Base-by-base conservation (phyloP, 2,888 invertebrate species). In the Ellobium chinense region DNA sequence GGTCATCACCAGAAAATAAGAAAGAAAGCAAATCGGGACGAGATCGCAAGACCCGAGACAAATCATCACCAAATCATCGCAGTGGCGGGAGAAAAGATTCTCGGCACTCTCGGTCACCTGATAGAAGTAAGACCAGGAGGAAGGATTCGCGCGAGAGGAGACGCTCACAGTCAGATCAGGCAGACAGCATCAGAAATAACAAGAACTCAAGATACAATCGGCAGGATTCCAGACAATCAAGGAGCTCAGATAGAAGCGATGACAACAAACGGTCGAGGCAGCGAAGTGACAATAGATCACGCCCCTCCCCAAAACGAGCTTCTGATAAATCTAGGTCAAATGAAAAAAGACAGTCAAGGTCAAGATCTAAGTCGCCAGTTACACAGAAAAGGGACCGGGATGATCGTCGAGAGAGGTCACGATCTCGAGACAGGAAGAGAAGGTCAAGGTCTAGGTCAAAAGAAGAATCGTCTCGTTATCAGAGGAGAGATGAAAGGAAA, bases 401-500 rank as follows among this genome's bases (percentile, higher is more conserved):
- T 0, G 74, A 74, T 29, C 70, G 37, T 18, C 54, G 54, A 36
- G 74, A 79, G 66, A 77, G 78, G 69, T 85, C 85, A 56, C 37
- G 80, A 4, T 81, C 81, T 9, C 66, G 73, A 34, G 78, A 77
- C 4, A 69, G 21, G 24, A 58, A 68, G 54, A 66, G 80, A 27
- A 56, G 31, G n/a, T 68, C 77, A 14, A n/a, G 21, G 4, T 68
- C 77, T 24, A 46, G 37, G 7, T n/a, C 75, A 31, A 65, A 37
- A 27, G 62, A 62, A 62, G 29, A 37, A 36, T 37, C 60, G 14
- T 14, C 63, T 9, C 46, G 74, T 1, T 27, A 70, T 56, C 24
- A 34, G n/a, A 36, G 74, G 74, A 24, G 36, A 34, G 78, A 78
- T 65, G 65, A 24, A 5, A 78, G 29, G 39, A 65, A 62, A 54